Conservation (phyloP, 1,140 invertebrate genomes). For the Oncopodura yosiiana region DNA sequence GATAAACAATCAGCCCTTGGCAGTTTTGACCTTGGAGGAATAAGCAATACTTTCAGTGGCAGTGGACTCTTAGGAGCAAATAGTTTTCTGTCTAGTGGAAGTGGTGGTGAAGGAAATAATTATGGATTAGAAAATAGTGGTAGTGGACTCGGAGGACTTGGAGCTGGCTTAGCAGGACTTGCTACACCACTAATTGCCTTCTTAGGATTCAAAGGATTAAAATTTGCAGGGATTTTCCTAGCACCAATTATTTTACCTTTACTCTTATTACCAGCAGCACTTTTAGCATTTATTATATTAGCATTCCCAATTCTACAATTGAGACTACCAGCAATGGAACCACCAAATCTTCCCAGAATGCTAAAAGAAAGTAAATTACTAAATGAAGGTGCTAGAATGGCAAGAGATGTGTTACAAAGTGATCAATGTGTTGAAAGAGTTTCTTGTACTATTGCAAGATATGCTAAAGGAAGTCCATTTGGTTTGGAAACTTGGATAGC, state of each 20-base stretch:
- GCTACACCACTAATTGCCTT: background rate
- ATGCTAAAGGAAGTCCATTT: background rate
- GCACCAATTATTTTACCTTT: constrained; percentile 10
- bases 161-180: constrained; percentile 2
- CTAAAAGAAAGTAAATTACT: background rate
- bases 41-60: constrained; percentile 6
- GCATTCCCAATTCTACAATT: constrained; percentile 19
- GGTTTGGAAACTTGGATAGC: constrained; percentile 9
- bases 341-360: background rate
- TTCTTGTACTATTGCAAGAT: constrained; percentile 18
- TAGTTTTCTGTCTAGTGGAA: constrained; percentile 2
- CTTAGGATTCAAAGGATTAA: constrained; percentile 8
- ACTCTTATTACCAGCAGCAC: constrained; percentile 6
- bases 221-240: constrained; percentile 2
- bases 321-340: background rate
- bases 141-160: background rate
- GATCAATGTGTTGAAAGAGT: constrained; percentile 27
- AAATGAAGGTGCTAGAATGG: background rate
- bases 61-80: too few relatives aligned
- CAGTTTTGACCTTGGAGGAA: background rate
- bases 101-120: background rate
- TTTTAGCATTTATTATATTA: constrained; percentile 10
- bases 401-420: constrained; percentile 13
- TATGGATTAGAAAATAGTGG: background rate
- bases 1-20: constrained; percentile 8